These are phyloP conservation scores for Nomada ruficornis DNA, from an alignment of 2,888 invertebrate species.

Conservation along the genomic window DNA sequence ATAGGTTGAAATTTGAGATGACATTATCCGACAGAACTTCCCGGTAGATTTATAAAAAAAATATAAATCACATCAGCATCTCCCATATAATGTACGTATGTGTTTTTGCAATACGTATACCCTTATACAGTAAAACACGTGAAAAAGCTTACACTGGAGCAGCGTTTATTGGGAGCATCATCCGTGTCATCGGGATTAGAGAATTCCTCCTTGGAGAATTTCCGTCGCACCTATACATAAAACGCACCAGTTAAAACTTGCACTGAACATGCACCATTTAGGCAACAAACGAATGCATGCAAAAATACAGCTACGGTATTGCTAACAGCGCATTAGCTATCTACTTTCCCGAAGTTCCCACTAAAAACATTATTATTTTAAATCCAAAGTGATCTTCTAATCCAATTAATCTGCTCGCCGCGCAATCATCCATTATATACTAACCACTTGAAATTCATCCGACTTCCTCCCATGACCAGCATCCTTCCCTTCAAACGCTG, in stretches of 20 bases:
- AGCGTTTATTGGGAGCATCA: constrained; percentile 80
- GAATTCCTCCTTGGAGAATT: constrained; percentile 81
- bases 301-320: too few species aligned
- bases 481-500: constrained; percentile 68
- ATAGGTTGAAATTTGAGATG: too few species aligned
- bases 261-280: neutral
- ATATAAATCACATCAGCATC: too few species aligned
- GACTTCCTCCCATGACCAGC: constrained; percentile 60
- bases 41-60: too few species aligned
- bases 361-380: too few species aligned
- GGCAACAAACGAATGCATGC: too few species aligned
- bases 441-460: constrained; percentile 77
- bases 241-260: neutral
- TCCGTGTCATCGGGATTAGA: constrained; percentile 82
- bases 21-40: too few species aligned
- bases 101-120: neutral
- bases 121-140: neutral
- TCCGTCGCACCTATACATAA: constrained; percentile 73
- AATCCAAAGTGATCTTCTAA: too few species aligned
- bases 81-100: neutral
- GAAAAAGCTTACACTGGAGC: constrained; percentile 79
- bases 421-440: constrained; percentile 32
- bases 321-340: too few species aligned
- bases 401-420: too few species aligned
- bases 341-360: too few species aligned